phyloP scores from a whole-genome alignment of 2,113 vertebrate genomes.

The Mesoclemmys tuberculata region DNA sequence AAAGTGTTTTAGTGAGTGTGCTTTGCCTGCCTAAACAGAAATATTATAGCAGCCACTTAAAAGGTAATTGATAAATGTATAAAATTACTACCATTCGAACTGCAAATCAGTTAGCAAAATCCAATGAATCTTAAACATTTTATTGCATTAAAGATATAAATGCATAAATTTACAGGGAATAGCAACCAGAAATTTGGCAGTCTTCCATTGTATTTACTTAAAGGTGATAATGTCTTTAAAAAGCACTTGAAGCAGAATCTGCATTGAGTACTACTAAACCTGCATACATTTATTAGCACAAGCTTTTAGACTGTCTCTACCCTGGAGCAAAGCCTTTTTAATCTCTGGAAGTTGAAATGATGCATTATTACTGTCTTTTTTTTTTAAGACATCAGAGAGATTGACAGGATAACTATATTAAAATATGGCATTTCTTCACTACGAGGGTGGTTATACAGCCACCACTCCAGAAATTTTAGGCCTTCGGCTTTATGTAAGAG shows the following conservation, averaged over 20 bases:
- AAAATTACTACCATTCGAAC: slow-evolving; percentile 62
- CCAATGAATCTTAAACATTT: slow-evolving; percentile 62
- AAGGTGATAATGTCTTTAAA: slow-evolving; percentile 76
- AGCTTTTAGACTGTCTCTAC: slow-evolving; percentile 75
- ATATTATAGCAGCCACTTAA: slow-evolving; percentile 58
- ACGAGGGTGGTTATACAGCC: slow-evolving; percentile 13
- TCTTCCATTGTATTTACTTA: slow-evolving; percentile 73
- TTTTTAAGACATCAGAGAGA: slow-evolving; percentile 34
- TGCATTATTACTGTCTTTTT: no score
- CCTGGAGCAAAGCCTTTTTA: slow-evolving; percentile 61
- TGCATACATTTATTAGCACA: slow-evolving; percentile 75
- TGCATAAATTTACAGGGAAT: slow-evolving; percentile 45
- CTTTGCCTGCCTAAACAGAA: slow-evolving; percentile 68
- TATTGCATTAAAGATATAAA: slow-evolving; percentile 67
- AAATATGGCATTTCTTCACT: slow-evolving; percentile 50
- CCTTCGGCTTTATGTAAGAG: slow-evolving; percentile 12
- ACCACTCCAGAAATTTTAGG: neutral
- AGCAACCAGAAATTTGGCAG: slow-evolving; percentile 50
- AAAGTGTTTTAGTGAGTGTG: slow-evolving; percentile 47
- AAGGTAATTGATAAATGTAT: slow-evolving; percentile 66
- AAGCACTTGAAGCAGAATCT: slow-evolving; percentile 70
- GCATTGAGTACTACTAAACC: slow-evolving; percentile 58
- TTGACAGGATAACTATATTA: neutral
- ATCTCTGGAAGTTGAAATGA: slow-evolving; percentile 76
- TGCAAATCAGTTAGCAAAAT: slow-evolving; percentile 66